Base-by-base conservation (phyloP, 2,888 invertebrate species). In the Nebria salina region DNA sequence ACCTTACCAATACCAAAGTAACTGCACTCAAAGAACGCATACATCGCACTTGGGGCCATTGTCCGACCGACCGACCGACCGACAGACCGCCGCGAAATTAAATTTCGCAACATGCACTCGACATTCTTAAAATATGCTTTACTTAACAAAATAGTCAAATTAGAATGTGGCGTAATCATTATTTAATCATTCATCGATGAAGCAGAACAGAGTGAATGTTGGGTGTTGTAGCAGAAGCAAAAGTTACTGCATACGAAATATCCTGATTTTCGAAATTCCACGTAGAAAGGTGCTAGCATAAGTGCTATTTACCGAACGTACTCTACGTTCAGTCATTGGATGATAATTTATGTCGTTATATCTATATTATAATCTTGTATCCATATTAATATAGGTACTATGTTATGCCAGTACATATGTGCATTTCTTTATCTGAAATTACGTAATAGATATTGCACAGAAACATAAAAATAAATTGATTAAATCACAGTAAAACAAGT, bases 11-110 rank as follows among this genome's bases (percentile, higher is more conserved):
- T 20, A 15, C 25, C 1, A 34, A 34, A 34, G 34, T 34, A 34
- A 34, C 68, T 4, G 9, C 6, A 43, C 43, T 20, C 43, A 43
- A 43, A 43, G 54, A 54, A 3, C 54, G 34, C 70, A 70, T 34
- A 70, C 25, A 70, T 70, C 70, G 26, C 34, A 25, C 25, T 70
- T 26, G 70, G 70, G 70, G 70, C 70, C 70, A 70, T 26, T 25
- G 70, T 25, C 70, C 70, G 70, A 70, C 34, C 34, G 70, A 70
- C 34, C 34, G 70, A 20, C 70, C 70, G 70, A 70, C 34, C 34
- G 70, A 70, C 34, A 6, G 70, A 20, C 6, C 25, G 54, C 11
- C 54, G 54, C 54, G 54, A 54, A 54, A 54, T 54, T 54, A 54
- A 3, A 13, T 54, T 54, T 54, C 6, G 54, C 54, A 54, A 54